Percentiles rank a stretch among this genome's conserved stretches.
phyloP scores from a whole-genome alignment of 2,888 invertebrate species.

The Alsophila aescularia region DNA sequence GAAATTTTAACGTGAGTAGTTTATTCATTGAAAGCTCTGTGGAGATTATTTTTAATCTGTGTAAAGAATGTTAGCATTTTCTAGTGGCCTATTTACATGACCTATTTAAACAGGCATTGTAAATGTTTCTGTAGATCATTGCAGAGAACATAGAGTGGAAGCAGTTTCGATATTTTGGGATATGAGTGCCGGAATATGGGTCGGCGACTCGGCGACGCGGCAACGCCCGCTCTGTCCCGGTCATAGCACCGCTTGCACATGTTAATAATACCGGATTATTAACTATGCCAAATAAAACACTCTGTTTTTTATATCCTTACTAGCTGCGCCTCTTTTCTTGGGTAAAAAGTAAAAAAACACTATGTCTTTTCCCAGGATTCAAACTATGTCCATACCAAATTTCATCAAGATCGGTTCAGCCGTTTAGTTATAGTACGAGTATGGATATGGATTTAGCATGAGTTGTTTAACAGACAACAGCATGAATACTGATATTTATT shows the following conservation, averaged over 20 bases:
- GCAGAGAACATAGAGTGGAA: slow-evolving; percentile 19
- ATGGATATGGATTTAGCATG: too few species aligned
- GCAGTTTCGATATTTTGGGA: slow-evolving; percentile 78
- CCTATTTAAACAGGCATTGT: slow-evolving; percentile 5
- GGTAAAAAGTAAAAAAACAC: too few species aligned
- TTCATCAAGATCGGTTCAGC: too few species aligned
- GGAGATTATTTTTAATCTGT: background rate
- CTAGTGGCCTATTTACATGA: slow-evolving; percentile 10
- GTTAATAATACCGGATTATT: slow-evolving; percentile 46
- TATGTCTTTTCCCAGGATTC: too few species aligned
- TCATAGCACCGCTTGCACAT: slow-evolving; percentile 70
- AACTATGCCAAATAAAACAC: slow-evolving; percentile 12
- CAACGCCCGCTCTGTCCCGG: slow-evolving; percentile 80
- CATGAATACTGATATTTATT: too few species aligned
- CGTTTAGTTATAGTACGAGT: too few species aligned
- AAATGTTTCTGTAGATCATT: slow-evolving; percentile 14
- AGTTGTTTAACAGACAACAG: too few species aligned
- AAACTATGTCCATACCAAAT: too few species aligned
- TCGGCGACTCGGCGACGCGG: slow-evolving; percentile 69
- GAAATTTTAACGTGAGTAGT: background rate
- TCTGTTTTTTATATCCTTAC: too few species aligned
- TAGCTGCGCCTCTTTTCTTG: too few species aligned
- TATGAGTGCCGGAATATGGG: slow-evolving; percentile 77
- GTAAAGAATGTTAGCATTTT: background rate
- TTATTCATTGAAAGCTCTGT: background rate